A percentile compares a stretch with the other conserved stretches of the same genome.
Conservation (phyloP, 2,888 invertebrate species). For the Campopleginae sp. region DNA sequence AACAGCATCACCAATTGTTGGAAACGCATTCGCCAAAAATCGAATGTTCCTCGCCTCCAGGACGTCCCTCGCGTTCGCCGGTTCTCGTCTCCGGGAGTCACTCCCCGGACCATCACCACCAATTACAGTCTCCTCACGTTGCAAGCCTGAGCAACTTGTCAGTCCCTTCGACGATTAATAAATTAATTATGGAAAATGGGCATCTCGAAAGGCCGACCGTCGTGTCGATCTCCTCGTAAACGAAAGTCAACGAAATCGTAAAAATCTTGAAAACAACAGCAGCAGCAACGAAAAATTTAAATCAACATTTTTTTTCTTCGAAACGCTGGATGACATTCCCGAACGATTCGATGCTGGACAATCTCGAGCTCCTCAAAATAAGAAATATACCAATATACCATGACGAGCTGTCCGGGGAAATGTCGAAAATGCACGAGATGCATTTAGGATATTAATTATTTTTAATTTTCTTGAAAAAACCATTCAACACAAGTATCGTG, state of each 20-base stretch:
- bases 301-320: not conserved
- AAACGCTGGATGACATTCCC: constrained; percentile 28
- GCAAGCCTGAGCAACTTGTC: constrained; percentile 79
- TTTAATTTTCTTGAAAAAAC: not conserved
- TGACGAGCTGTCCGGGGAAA: constrained; percentile 2
- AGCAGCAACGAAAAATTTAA: not conserved
- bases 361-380: constrained; percentile 5
- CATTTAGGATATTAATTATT: not conserved
- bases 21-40: constrained; percentile 80
- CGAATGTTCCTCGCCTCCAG: constrained; percentile 80
- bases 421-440: not conserved
- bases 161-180: constrained; percentile 72
- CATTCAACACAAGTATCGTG: not conserved
- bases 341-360: constrained; percentile 58
- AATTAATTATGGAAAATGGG: constrained; percentile 80
- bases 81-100: constrained; percentile 78
- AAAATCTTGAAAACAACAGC: not conserved
- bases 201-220: constrained; percentile 86
- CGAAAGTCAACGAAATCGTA: not conserved
- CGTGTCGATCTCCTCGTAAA: constrained; percentile 84
- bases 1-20: constrained; percentile 75
- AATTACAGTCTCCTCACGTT: constrained; percentile 80
- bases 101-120: constrained; percentile 78
- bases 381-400: constrained; percentile 12
- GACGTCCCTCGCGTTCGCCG: constrained; percentile 79